phyloP scores from a whole-genome alignment of 2,888 invertebrate genomes.

The Myopa testacea region DNA sequence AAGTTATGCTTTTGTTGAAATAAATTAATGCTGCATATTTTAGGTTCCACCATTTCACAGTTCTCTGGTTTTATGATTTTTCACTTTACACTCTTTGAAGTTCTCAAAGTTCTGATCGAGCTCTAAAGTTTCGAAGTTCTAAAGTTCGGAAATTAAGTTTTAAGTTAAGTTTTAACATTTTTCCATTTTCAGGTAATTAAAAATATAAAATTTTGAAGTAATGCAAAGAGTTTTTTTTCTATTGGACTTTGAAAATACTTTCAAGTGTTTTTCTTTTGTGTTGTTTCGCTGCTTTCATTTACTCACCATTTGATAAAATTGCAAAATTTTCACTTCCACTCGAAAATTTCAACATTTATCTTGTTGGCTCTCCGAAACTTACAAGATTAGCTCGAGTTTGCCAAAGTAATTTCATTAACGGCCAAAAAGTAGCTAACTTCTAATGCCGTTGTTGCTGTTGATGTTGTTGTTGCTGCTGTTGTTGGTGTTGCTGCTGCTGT shows the following conservation, averaged over 20 bases:
- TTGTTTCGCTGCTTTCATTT: not conserved
- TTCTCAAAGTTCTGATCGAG: no score
- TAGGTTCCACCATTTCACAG: no score
- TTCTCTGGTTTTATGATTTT: no score
- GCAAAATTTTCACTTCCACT: not conserved
- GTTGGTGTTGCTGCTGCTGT: not conserved
- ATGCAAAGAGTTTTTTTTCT: not conserved
- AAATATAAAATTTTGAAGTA: no score
- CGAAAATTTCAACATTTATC: not conserved
- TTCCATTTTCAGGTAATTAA: no score
- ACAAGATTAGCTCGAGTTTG: constrained; percentile 1
- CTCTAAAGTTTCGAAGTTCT: no score
- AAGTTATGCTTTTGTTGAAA: no score
- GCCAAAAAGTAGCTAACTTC: not conserved
- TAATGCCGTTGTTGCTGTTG: not conserved
- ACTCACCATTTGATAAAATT: not conserved
- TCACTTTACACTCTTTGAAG: no score
- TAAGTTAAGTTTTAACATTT: no score
- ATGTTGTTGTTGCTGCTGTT: not conserved
- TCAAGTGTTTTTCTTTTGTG: not conserved
- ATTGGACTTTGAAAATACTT: constrained; percentile 3
- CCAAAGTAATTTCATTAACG: not conserved
- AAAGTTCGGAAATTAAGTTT: no score
- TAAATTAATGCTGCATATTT: no score
- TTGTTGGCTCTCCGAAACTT: not conserved